Conservation (phyloP, 2,797 vertebrate species). For the Corythornis leucogaster region DNA sequence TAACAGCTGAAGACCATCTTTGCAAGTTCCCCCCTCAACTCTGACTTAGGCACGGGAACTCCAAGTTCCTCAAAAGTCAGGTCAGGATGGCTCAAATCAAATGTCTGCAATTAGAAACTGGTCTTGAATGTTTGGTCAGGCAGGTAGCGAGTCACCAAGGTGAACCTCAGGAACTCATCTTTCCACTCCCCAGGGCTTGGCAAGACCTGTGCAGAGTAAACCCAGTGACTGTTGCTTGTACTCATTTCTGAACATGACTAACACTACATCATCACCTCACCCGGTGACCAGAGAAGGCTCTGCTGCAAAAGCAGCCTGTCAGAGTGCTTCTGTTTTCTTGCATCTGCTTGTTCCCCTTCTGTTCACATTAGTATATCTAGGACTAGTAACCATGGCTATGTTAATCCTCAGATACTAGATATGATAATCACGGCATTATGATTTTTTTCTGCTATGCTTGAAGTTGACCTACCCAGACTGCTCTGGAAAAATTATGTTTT, state of each 20-base stretch:
- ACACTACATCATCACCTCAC: background rate
- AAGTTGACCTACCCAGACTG: background rate
- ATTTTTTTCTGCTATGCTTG: background rate
- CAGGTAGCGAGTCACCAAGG: background rate
- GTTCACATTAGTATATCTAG: rapidly evolving
- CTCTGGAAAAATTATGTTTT: background rate
- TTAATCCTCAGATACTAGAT: background rate
- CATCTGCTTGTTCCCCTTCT: background rate
- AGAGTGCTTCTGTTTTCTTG: background rate
- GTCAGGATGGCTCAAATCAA: background rate
- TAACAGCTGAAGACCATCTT: background rate
- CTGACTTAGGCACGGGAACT: background rate
- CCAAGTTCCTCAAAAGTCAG: background rate
- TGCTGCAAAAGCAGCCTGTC: background rate
- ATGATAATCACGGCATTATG: background rate
- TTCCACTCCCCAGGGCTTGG: background rate
- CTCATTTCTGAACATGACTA: background rate
- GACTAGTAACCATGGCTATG: background rate
- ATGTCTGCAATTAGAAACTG: background rate
- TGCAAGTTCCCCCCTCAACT: background rate
- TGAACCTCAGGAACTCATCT: background rate
- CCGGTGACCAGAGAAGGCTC: rapidly evolving
- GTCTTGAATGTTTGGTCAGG: background rate
- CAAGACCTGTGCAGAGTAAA: background rate
- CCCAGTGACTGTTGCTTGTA: rapidly evolving